A percentile compares a stretch with the other conserved stretches of the same genome.
Evolutionary conservation across 2,797 vertebrate genomes (phyloP).

Genomic region (Crocidura indochinensis): DNA sequence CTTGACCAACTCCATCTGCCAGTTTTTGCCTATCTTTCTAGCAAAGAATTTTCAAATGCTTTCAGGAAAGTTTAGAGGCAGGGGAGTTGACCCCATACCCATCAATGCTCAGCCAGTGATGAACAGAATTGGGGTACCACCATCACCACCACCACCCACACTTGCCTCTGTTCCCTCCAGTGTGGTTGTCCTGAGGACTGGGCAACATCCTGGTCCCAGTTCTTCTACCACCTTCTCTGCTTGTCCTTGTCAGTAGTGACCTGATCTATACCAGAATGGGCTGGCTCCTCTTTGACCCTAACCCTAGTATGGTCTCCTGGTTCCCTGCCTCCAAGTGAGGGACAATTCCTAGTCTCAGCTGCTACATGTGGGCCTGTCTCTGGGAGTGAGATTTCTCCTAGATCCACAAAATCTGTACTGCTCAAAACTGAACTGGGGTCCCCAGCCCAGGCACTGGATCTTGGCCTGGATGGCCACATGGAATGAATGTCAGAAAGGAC

Average conservation of each 20-base stretch:
- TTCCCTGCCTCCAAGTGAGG: neutral
- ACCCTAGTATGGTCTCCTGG: neutral
- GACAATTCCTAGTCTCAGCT: neutral
- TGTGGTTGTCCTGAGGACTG: neutral
- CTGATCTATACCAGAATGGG: neutral
- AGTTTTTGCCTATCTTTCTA: neutral
- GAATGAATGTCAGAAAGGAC: neutral
- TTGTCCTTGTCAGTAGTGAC: neutral
- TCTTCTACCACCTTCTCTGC: too few relatives aligned
- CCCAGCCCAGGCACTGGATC: neutral
- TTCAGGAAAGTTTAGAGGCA: neutral
- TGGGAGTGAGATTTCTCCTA: neutral
- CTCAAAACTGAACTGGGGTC: neutral
- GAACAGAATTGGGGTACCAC: neutral
- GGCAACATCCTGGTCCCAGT: neutral
- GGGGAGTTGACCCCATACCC: neutral
- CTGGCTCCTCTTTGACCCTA: neutral
- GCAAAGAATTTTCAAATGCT: neutral
- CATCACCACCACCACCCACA: too few relatives aligned
- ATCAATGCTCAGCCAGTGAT: neutral
- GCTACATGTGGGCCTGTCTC: neutral
- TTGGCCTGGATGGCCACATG: neutral
- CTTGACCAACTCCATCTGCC: neutral
- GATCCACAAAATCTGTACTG: rapidly evolving
- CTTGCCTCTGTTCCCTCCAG: neutral